Base-by-base conservation (phyloP, 2,113 vertebrate species). In the Grus americana region DNA sequence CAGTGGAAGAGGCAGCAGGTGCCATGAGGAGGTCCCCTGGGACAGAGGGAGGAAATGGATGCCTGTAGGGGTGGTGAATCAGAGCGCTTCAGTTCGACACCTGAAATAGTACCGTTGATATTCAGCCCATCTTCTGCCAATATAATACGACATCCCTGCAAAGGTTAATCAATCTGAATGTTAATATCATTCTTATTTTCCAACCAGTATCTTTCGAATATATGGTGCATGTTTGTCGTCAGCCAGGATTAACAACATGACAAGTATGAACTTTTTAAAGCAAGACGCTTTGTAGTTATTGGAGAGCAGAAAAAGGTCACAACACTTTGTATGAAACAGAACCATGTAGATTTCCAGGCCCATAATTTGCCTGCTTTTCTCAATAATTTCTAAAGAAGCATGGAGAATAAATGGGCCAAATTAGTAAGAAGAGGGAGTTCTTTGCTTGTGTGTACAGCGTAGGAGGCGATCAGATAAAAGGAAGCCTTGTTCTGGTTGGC, bases 251-350 rank as follows among this genome's bases (percentile, higher is more conserved):
- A 96, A 93, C 52, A 90, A 66, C 19, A 62, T 74, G 88, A 86
- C 80, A 93, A 98, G 59, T 84, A 20, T 97, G 94, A 98, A 96
- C 95, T 97, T 96, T 91, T 94, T 71, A 95, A 97, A 95, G 55
- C 74, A 87, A 88, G 67, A 65, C 68, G 67, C 85, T 88, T 93
- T 83, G 40, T 79, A 96, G 90, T 96, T 95, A 90, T 72, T 96
- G 57, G 86, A 96, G 67, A 90, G 46, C 84, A 95, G 79, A 87
- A 96, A 96, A 98, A 87, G 24, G 84, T 96, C 88, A 94, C 42
- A 84, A 65, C 0, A 1, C 81, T 96, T 92, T 23, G 58, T 95
- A 94, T 47, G 86, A 92, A 92, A 92, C 61, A 91, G 81, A 92
- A 75, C 34, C 23, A 46, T 86, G 68, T 83, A 88, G 38, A 63